Conservation (phyloP, 2,113 vertebrate genomes). For the Cephalopholis sonnerati region DNA sequence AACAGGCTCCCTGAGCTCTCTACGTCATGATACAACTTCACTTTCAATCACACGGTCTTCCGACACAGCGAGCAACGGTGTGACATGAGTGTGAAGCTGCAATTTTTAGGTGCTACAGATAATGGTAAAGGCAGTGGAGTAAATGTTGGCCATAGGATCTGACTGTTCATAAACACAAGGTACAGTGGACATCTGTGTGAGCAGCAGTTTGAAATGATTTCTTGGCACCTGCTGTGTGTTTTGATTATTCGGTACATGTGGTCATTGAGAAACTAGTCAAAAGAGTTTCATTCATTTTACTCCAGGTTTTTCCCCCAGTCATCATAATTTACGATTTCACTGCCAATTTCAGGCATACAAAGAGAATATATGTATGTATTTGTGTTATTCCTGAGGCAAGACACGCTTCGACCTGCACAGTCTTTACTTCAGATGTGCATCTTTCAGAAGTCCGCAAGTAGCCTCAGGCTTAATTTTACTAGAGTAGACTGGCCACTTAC, state of each 20-base stretch:
- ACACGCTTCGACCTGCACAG: neutral
- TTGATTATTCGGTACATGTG: neutral
- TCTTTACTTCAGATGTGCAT: neutral
- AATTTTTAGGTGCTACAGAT: neutral
- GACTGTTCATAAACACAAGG: neutral
- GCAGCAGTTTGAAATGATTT: neutral
- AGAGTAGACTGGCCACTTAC: neutral
- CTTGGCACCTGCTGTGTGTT: neutral
- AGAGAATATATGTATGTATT: neutral
- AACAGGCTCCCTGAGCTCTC: conserved; percentile 9
- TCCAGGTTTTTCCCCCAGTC: neutral
- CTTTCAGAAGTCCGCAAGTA: neutral
- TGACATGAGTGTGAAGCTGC: neutral
- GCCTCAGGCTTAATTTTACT: neutral
- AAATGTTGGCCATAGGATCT: neutral
- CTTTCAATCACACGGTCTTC: neutral
- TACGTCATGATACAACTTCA: neutral
- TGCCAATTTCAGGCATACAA: neutral
- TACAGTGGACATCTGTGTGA: neutral
- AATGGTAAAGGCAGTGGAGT: neutral
- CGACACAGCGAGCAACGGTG: neutral
- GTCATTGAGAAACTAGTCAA: neutral
- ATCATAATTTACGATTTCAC: neutral
- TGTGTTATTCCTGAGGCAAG: neutral
- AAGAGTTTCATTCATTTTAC: neutral